Evolutionary conservation across 2,113 vertebrate species (phyloP), one percentile per base, ranked within the genome.

Genomic region (Columbina picui): DNA sequence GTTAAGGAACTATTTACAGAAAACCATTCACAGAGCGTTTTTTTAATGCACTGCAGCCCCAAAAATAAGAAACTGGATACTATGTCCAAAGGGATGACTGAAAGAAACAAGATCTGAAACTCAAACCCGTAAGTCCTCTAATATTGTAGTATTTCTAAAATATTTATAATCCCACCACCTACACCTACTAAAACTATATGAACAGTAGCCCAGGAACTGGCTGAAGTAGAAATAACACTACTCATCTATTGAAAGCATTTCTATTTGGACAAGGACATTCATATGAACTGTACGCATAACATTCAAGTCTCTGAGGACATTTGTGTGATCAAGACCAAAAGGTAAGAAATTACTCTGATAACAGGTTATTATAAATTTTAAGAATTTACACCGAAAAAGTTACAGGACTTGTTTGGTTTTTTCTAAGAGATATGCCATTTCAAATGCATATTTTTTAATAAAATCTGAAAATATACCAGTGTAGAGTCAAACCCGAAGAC

Each of bases 261-360:
- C 12, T 53, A n/a, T 8, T 87, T 53, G 50, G 27, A 61, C 55
- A 93, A 8, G 16, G 4, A 87, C 82, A 87, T n/a, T 79, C 20
- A 0, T 1, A 43, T 5, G 1, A 85, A 56, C 10, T 4, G 1
- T 2, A 56, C 2, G 9, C 4, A 1, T 18, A 47, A 64, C 32
- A 78, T 17, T 53, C 36, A 5, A 38, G n/a, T 26, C 38, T 39
- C 25, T 36, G 39, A 47, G 75, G 13, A 32, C 4, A n/a, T 5
- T 41, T 52, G 27, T 39, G 16, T 5, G 5, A 84, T 23, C 12
- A 41, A 60, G 41, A 77, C 4, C 5, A 49, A 65, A 80, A 63
- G 53, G 1, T 4, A 77, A 56, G 7, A 73, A 86, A 17, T 16
- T 38, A 39, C 19, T 47, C 27, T 16, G 6, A 32, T 13, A 32